Evolutionary conservation across 2,888 invertebrate genomes (phyloP).

Genomic region (Erebia palarica): DNA sequence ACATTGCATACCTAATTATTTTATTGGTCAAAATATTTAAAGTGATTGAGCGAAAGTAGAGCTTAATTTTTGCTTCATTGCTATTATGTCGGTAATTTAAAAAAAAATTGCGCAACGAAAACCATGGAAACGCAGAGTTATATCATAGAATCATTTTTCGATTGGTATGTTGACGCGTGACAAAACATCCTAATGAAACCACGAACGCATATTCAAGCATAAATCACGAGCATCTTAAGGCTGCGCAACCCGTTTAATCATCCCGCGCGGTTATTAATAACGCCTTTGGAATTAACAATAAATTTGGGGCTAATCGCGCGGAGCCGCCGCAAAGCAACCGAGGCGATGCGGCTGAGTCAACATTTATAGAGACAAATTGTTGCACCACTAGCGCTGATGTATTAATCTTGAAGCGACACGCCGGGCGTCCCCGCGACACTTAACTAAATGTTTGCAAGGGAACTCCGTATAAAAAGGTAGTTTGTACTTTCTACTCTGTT

Average conservation of each 20-base stretch:
- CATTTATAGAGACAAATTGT: conserved; percentile 83
- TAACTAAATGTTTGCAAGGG: conserved; percentile 54
- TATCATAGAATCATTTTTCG: not conserved
- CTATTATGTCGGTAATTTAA: too few relatives aligned
- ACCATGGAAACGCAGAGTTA: too few relatives aligned
- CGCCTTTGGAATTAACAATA: conserved; percentile 81
- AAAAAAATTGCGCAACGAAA: too few relatives aligned
- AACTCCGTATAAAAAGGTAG: conserved; percentile 30
- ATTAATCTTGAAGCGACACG: conserved; percentile 75
- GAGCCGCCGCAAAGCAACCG: conserved; percentile 68
- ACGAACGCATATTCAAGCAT: conserved; percentile 62
- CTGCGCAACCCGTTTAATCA: conserved; percentile 79
- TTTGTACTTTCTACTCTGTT: conserved; percentile 27
- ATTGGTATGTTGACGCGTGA: conserved; percentile 16
- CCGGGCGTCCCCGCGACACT: conserved; percentile 46
- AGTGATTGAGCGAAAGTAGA: too few relatives aligned
- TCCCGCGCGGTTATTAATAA: conserved; percentile 78
- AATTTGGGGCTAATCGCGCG: conserved; percentile 80
- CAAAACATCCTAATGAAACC: conserved; percentile 52
- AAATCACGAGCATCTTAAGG: conserved; percentile 73
- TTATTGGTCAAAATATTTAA: too few relatives aligned
- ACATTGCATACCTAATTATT: too few relatives aligned
- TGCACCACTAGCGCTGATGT: conserved; percentile 76
- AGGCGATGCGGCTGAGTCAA: conserved; percentile 70
- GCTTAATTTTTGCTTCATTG: too few relatives aligned